Percentiles rank a stretch among this genome's conserved stretches.
These are phyloP conservation scores for Camarhynchus parvulus DNA, from an alignment of 2,113 vertebrate genomes.

Conservation along the genomic window DNA sequence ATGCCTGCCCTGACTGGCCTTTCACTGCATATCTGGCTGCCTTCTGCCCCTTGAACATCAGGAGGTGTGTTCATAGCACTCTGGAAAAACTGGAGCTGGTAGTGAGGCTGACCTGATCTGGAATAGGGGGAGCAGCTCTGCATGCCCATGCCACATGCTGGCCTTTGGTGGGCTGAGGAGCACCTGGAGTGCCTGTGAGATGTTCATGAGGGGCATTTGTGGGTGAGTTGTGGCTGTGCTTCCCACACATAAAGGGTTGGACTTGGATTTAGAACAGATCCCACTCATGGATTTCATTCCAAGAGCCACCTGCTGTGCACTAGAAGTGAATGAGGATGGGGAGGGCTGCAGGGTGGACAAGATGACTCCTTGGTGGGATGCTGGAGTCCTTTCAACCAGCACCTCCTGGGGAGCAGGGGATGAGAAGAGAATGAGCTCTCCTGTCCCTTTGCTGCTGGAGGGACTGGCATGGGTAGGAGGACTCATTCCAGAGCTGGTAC, in stretches of 20 bases:
- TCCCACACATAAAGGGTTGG: neutral
- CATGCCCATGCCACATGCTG: neutral
- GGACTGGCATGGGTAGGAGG: accelerated
- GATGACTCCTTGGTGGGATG: neutral
- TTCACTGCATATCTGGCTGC: neutral
- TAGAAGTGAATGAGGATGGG: neutral
- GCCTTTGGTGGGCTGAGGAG: neutral
- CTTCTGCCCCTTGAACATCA: neutral
- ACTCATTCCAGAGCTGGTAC: neutral
- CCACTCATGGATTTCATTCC: neutral
- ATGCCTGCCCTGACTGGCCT: neutral
- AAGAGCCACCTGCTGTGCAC: accelerated
- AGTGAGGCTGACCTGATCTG: neutral
- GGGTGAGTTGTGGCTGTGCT: accelerated
- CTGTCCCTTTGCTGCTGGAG: neutral
- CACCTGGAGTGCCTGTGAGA: neutral
- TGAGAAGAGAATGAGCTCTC: neutral
- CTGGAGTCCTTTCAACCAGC: neutral
- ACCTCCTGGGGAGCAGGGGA: neutral
- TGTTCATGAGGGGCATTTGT: neutral
- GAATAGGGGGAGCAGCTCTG: neutral
- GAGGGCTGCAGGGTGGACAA: neutral
- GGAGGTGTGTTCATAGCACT: neutral
- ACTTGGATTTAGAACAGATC: neutral
- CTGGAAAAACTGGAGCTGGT: neutral